phyloP scores from a whole-genome alignment of 37 sponge, comb jelly and placozoan species.

The Cliona cf. orientalis region DNA sequence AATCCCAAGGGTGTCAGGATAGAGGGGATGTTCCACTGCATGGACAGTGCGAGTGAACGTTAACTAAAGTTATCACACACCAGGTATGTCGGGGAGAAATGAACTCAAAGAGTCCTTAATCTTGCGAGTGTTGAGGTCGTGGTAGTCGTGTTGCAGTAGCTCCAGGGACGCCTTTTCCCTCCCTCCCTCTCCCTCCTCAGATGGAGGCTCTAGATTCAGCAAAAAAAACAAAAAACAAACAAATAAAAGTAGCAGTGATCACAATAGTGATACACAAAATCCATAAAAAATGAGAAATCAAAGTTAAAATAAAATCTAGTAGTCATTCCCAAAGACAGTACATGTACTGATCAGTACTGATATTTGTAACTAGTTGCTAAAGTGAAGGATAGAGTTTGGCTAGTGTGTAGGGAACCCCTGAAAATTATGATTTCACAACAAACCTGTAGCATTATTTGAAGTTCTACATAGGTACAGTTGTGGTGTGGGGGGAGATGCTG shows the following conservation, averaged over 20 bases:
- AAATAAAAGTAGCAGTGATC: too few species aligned
- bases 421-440: background rate
- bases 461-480: constrained; percentile 30
- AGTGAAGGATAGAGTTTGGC: too few species aligned
- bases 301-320: too few species aligned
- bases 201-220: constrained; percentile 7
- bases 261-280: too few species aligned
- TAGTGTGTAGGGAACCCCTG: background rate
- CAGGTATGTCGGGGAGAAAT: constrained; percentile 85
- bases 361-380: too few species aligned
- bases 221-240: background rate
- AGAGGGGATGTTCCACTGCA: background rate
- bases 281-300: too few species aligned
- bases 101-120: constrained; percentile 80
- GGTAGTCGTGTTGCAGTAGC: constrained; percentile 51
- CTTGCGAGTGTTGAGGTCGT: constrained; percentile 56
- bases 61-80: constrained; percentile 9
- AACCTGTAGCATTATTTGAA: constrained; percentile 28
- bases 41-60: background rate
- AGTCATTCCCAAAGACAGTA: too few species aligned
- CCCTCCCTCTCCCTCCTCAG: constrained; percentile 11
- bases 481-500: background rate
- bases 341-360: too few species aligned
- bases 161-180: constrained; percentile 45
- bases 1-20: too few species aligned